Evolutionary conservation across 2,113 vertebrate genomes (phyloP).

Genomic region (Tauraco erythrolophus): DNA sequence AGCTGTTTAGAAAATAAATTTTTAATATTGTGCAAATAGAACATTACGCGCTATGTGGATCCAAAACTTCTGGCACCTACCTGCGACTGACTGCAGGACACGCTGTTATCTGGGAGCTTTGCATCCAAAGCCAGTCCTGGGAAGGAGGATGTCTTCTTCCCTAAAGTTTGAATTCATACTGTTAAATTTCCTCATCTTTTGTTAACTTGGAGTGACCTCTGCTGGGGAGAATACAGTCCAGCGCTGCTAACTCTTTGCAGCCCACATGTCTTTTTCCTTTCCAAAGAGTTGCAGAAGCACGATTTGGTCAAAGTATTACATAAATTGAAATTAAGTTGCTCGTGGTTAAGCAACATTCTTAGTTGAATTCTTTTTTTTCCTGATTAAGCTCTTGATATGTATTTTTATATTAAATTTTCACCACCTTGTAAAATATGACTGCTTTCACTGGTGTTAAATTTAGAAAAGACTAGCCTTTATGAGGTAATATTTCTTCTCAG

Average conservation of each 20-base stretch:
- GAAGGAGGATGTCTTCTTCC: neutral
- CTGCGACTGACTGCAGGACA: neutral
- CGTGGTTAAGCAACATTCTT: neutral
- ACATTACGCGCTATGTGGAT: neutral
- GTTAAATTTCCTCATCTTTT: neutral
- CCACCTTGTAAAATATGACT: neutral
- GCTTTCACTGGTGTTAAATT: neutral
- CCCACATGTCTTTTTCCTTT: neutral
- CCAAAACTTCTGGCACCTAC: neutral
- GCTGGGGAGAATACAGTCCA: constrained; percentile 24
- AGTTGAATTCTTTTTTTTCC: neutral
- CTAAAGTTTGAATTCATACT: neutral
- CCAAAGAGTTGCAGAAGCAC: neutral
- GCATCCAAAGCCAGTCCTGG: neutral
- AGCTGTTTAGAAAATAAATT: neutral
- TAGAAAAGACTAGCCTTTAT: neutral
- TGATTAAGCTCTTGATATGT: neutral
- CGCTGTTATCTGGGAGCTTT: neutral
- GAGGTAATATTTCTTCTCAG: neutral
- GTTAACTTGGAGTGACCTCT: constrained; percentile 53
- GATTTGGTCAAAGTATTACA: neutral
- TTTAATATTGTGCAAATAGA: neutral
- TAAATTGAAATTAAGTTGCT: neutral
- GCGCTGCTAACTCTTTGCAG: neutral
- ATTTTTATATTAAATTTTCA: neutral